Base-by-base conservation (phyloP, 2,888 invertebrate genomes). In the Noctua janthina region DNA sequence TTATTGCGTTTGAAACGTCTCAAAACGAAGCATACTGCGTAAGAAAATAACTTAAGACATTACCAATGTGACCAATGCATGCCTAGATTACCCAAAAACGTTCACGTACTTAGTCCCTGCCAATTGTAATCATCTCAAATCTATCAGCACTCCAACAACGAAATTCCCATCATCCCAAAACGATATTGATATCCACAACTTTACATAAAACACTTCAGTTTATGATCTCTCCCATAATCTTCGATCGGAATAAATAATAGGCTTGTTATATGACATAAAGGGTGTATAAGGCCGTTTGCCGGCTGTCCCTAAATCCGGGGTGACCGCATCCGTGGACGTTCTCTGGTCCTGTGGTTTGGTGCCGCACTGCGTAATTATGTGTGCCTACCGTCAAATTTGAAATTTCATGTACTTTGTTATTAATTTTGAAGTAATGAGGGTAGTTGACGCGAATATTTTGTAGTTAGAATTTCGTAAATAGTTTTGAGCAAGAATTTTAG, bases 291-390 rank as follows among this genome's bases (percentile, higher is more conserved):
- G 69, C 17, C 29, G 72, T 77, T 81, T 67, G 51, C 35, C 74
- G 69, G 43, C 39, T 59, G 69, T 75, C 74, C 79, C 70, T 49
- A 70, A 85, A 78, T 68, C 67, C 54, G 71, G 49, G 54, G 59
- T 29, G 62, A 84, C 86, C 87, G 59, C 88, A 78, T 67, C 81
- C 70, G 64, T 56, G 73, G 72, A 73, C 70, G 49, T 79, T 72
- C 67, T 59, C 62, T 76, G 76, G 59, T 23, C 46, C 67, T 82
- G 88, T n/a, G 88, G 88, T 82, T 56, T 51, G 56, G 13, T 72
- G 71, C 74, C 88, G 88, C 86, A 89, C 71, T 88, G 86, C 82
- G 84, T 89, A 89, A 86, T 88, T 88, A 82, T 82, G 82, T 79
- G 59, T 72, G 13, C 68, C 74, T 71, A 43, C 67, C 64, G 70